Evolutionary conservation across 2,113 vertebrate genomes (phyloP).

Genomic region (Cebus imitator): DNA sequence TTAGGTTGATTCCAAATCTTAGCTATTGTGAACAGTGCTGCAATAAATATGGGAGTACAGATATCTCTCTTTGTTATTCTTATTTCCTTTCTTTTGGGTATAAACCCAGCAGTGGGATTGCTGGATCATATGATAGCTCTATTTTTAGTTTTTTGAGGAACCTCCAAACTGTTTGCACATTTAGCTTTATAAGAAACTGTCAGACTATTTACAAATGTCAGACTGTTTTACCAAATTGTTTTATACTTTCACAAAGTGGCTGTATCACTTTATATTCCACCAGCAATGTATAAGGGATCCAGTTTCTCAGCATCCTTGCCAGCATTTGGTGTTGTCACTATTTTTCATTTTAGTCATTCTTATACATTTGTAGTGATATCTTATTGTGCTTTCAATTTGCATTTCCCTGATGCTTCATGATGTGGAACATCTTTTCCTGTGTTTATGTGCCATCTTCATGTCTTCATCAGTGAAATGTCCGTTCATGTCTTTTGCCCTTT

Average conservation of each 20-base stretch:
- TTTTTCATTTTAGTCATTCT: slow-evolving; percentile 7
- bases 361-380: not conserved
- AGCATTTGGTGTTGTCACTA: slow-evolving; percentile 3
- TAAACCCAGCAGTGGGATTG: no score
- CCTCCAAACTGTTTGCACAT: no score
- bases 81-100: no score
- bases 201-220: not conserved
- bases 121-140: no score
- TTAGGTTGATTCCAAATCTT: no score
- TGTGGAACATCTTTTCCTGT: not conserved
- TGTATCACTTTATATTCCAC: not conserved
- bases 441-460: not conserved
- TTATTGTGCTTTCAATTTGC: not conserved
- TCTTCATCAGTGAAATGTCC: not conserved
- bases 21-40: no score
- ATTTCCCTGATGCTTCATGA: not conserved
- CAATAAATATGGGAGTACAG: no score
- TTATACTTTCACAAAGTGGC: not conserved
- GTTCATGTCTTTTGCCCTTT: not conserved
- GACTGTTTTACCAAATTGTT: not conserved
- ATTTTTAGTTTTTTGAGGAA: no score
- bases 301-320: not conserved
- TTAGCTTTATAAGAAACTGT: not conserved
- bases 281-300: not conserved
- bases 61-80: no score